Base-by-base conservation (phyloP, 1,140 invertebrate species). In the Penaeus indicus region DNA sequence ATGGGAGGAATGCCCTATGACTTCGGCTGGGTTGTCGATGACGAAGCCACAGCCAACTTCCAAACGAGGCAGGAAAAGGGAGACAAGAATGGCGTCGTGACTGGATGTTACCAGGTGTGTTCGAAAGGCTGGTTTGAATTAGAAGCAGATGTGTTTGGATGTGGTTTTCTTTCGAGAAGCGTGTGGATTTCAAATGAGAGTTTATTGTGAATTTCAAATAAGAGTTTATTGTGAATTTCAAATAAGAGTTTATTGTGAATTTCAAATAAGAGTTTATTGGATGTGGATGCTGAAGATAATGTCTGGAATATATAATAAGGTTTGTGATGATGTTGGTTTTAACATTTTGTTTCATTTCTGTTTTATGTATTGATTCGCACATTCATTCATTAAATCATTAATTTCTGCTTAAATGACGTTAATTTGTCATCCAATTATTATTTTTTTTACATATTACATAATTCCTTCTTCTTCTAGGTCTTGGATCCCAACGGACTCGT, bases 71-170 rank as follows among this genome's bases (percentile, higher is more conserved):
- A 89, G 47, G 90, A 91, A 61, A 60, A 80, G 38, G 85, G 90
- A 16, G 88, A 89, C 67, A 72, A 77, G n/a, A 42, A 89, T n/a
- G 88, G 90, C 1, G 90, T 89, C 22, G 90, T 91, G 8, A 91
- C 84, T 13, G 90, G 90, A 3, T 91, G 90, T 72, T 91, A 89
- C 72, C 90, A 91, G 88, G 90, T 91, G 61, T 42, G 83, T 89
- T 19, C 64, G 22, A 54, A 1, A n/a, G 69, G 63, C n/a, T 42
- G 42, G 63, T 32, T 21, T 54, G 81, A 21, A 18, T 16, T 63
- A 13, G n/a, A 42, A 4, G 7, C 4, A 54, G 10, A 54, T 1
- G 11, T 54, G 16, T 16, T 16, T 16, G 10, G 54, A 8, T 54
- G 54, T 16, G 11, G 0, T 54, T 16, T 54, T 54, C 47, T 10